These are phyloP conservation scores for Molanna angustata DNA, from an alignment of 2,888 invertebrate species.

Conservation along the genomic window DNA sequence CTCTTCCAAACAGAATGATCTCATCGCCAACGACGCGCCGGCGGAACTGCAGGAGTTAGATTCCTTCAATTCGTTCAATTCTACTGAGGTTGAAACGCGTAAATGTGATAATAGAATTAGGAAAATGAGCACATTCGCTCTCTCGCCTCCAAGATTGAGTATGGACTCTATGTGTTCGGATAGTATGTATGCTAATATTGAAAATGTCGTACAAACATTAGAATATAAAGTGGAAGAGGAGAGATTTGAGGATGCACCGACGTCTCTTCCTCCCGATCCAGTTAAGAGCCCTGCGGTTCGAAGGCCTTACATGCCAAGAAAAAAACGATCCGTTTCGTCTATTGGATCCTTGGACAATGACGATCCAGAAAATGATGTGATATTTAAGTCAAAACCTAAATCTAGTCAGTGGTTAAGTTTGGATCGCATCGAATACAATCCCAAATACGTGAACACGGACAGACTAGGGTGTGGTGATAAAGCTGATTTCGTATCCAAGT, in stretches of 20 bases:
- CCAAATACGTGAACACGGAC: constrained; percentile 30
- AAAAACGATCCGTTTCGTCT: constrained; percentile 54
- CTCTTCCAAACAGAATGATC: constrained; percentile 37
- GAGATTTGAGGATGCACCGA: constrained; percentile 40
- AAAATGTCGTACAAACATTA: constrained; percentile 34
- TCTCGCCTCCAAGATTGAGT: constrained; percentile 49
- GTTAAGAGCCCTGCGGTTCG: constrained; percentile 33
- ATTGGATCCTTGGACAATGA: constrained; percentile 55
- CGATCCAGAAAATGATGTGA: constrained; percentile 52
- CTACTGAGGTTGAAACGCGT: constrained; percentile 35
- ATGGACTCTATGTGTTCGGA: constrained; percentile 57
- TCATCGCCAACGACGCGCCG: constrained; percentile 41
- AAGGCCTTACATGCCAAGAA: constrained; percentile 47
- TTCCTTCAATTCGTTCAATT: too few relatives aligned
- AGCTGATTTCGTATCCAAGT: constrained; percentile 53
- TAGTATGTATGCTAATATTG: constrained; percentile 57
- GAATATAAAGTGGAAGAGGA: constrained; percentile 44
- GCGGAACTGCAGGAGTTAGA: constrained; percentile 41
- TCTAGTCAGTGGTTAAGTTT: constrained; percentile 58
- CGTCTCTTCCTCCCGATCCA: constrained; percentile 40
- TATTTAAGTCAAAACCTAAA: constrained; percentile 57
- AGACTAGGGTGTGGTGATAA: constrained; percentile 54
- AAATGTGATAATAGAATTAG: constrained; percentile 33
- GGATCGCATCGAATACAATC: constrained; percentile 46
- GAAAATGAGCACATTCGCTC: constrained; percentile 31